phyloP scores from a whole-genome alignment of 2,113 vertebrate species.

The Poicephalus meyeri region DNA sequence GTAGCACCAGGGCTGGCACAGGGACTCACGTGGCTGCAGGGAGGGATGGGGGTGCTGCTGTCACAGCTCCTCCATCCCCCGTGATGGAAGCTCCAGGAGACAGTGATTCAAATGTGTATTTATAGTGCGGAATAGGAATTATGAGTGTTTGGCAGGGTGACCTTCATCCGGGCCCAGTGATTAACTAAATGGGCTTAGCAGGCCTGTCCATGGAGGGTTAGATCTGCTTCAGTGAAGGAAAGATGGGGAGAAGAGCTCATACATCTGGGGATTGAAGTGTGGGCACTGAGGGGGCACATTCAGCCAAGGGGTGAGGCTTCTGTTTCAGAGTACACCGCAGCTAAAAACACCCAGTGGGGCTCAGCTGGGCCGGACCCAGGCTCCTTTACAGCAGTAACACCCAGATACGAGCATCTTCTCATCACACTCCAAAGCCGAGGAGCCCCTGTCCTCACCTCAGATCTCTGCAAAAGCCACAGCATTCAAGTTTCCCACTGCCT shows the following conservation, averaged over 20 bases:
- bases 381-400: background rate
- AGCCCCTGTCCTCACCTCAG: background rate
- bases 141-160: slow-evolving; percentile 14
- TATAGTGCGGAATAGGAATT: background rate
- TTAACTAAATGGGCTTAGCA: background rate
- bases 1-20: background rate
- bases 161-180: background rate
- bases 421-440: background rate
- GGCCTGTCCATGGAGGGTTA: background rate
- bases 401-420: background rate
- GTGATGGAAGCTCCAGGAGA: background rate
- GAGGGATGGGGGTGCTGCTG: background rate
- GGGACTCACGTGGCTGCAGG: slow-evolving; percentile 4
- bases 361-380: background rate
- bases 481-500: background rate
- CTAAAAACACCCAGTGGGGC: background rate
- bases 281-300: background rate
- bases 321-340: rapidly evolving
- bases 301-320: rapidly evolving
- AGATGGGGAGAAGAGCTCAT: background rate
- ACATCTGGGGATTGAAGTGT: background rate
- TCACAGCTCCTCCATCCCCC: background rate
- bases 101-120: slow-evolving; percentile 45
- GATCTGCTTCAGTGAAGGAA: background rate
- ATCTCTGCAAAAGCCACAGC: background rate